Evolutionary conservation across 2,888 invertebrate species (phyloP).

Genomic region (Holacanthella duospinosa): DNA sequence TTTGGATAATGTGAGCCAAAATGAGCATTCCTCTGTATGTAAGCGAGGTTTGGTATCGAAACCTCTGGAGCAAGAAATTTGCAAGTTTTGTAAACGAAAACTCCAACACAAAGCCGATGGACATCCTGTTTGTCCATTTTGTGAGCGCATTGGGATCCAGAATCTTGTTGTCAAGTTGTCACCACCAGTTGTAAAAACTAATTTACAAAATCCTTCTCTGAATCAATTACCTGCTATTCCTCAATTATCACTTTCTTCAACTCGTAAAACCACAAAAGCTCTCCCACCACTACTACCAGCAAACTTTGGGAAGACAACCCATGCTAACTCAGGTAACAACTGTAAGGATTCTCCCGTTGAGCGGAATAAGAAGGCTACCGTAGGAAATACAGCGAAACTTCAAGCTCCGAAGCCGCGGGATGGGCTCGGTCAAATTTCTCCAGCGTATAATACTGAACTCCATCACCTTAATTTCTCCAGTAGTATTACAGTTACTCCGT

Average conservation of each 20-base stretch:
- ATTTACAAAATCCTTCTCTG: too few species aligned
- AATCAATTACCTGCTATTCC: neutral
- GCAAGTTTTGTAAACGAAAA: neutral
- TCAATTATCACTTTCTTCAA: neutral
- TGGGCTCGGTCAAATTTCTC: neutral
- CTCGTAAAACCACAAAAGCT: neutral
- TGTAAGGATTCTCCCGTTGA: neutral
- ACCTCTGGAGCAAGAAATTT: neutral
- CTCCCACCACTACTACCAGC: neutral
- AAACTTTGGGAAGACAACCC: neutral
- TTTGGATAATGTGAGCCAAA: neutral
- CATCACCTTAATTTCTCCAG: neutral
- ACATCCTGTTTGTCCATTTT: neutral
- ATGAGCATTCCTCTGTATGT: neutral
- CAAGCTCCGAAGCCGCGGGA: neutral
- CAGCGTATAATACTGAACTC: conserved; percentile 13
- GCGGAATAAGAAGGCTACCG: neutral
- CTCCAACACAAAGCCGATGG: neutral
- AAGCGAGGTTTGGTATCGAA: neutral
- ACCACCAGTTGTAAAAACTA: neutral
- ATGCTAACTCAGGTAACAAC: neutral
- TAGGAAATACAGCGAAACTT: neutral
- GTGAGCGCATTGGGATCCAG: neutral
- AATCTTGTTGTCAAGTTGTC: neutral
- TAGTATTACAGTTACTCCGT: conserved; percentile 8